phyloP scores from a whole-genome alignment of 2,888 invertebrate genomes.

The Metopia argyrocephala region DNA sequence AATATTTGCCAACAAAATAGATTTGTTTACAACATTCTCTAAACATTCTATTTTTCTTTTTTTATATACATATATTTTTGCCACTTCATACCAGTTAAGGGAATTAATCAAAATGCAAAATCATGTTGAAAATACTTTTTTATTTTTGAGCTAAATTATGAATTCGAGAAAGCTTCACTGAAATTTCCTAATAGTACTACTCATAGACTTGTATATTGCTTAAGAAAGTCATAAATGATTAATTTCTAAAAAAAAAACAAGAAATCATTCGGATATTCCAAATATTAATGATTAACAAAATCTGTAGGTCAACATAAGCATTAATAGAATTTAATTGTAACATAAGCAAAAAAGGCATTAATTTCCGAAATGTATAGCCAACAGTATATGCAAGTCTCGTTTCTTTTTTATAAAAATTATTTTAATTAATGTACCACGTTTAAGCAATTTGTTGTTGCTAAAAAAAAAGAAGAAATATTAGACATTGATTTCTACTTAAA shows the following conservation, averaged over 20 bases:
- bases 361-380: too few relatives aligned
- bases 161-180: too few relatives aligned
- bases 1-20: slow-evolving; percentile 36
- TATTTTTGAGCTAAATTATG: too few relatives aligned
- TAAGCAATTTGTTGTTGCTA: neutral
- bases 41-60: neutral
- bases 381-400: too few relatives aligned
- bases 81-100: slow-evolving; percentile 2
- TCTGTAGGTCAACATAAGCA: slow-evolving; percentile 12
- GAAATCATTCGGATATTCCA: slow-evolving; percentile 12
- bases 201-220: too few relatives aligned
- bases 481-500: slow-evolving; percentile 35
- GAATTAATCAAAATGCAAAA: slow-evolving; percentile 53
- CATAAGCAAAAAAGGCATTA: neutral
- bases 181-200: slow-evolving; percentile 4
- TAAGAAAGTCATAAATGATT: slow-evolving; percentile 30
- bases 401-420: too few relatives aligned
- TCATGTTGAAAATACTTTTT: slow-evolving; percentile 27
- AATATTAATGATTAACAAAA: slow-evolving; percentile 44
- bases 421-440: slow-evolving; percentile 25
- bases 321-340: neutral
- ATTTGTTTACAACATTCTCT: slow-evolving; percentile 48
- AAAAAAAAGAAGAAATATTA: neutral
- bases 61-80: neutral
- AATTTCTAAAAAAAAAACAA: neutral